A percentile compares a stretch with the other conserved stretches of the same genome.
Evolutionary conservation across 2,113 vertebrate species (phyloP).

Genomic region (Ptychochromis oligacanthus): DNA sequence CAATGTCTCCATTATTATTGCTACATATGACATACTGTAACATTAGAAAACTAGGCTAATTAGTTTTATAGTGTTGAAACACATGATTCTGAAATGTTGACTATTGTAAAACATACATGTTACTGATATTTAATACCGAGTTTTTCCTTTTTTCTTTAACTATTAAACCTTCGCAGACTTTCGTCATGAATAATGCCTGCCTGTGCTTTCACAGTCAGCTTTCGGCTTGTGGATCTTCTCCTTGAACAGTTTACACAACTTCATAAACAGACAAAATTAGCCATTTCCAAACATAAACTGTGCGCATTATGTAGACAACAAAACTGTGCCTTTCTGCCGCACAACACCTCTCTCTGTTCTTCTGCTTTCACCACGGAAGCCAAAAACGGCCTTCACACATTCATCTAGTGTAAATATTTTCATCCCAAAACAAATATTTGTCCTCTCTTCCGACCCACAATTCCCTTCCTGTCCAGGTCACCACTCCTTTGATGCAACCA

Average conservation of each 20-base stretch:
- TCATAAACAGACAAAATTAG: slow-evolving; percentile 47
- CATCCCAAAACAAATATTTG: slow-evolving; percentile 55
- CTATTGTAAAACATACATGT: not conserved
- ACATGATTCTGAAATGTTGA: not conserved
- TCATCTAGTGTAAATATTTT: slow-evolving; percentile 59
- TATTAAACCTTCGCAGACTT: not conserved
- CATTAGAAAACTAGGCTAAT: not conserved
- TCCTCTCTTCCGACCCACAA: not conserved
- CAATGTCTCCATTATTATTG: not conserved
- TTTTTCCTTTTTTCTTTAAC: not conserved
- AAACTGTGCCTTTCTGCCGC: slow-evolving; percentile 9
- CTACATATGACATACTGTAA: not conserved
- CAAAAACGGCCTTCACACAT: slow-evolving; percentile 30
- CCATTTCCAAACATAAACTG: not conserved
- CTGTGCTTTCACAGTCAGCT: not conserved
- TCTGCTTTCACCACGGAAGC: slow-evolving; percentile 11
- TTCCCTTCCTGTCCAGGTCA: not conserved
- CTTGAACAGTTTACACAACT: slow-evolving; percentile 36
- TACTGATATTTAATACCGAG: not conserved
- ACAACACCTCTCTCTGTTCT: slow-evolving; percentile 37
- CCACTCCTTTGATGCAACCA: not conserved
- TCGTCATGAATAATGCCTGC: not conserved
- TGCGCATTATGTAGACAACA: slow-evolving; percentile 18
- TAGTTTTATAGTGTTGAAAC: not conserved
- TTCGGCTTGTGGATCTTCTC: slow-evolving; percentile 8